Conservation (phyloP, 2,113 vertebrate genomes). For the Cheilinus undulatus region DNA sequence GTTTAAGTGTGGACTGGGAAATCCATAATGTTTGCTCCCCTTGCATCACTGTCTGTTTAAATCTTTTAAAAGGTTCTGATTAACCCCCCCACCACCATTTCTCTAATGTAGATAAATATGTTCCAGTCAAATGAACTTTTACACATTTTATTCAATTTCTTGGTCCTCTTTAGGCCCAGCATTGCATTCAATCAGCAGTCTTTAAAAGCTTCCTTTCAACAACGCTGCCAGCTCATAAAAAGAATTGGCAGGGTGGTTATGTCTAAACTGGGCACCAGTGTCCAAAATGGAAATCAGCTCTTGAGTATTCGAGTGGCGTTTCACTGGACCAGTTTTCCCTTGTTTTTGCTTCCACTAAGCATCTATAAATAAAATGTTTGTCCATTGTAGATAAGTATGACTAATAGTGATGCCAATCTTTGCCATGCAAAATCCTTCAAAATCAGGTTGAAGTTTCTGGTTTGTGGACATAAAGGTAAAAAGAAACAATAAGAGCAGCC, state of each 20-base stretch:
- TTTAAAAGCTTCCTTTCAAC: constrained; percentile 4
- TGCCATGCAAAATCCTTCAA: background rate
- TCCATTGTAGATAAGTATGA: background rate
- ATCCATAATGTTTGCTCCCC: background rate
- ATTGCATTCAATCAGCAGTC: constrained; percentile 17
- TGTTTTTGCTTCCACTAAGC: constrained; percentile 14
- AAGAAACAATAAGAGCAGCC: background rate
- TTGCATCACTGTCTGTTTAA: background rate
- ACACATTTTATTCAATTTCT: background rate
- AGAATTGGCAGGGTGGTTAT: constrained; percentile 20
- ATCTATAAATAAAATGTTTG: background rate
- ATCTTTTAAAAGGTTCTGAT: background rate
- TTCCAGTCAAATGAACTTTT: background rate
- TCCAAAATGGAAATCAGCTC: constrained; percentile 47
- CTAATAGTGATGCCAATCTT: background rate
- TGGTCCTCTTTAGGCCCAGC: background rate
- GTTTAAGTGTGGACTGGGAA: background rate
- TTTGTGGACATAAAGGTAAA: background rate
- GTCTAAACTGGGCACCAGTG: constrained; percentile 18
- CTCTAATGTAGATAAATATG: background rate
- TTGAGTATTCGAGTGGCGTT: constrained; percentile 3
- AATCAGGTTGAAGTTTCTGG: background rate
- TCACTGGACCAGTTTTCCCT: constrained; percentile 6
- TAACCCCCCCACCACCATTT: no score
- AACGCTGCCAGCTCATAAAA: background rate